Evolutionary conservation across 2,113 vertebrate genomes (phyloP), one percentile per base, ranked within the genome.

Genomic region (Hydropotes inermis): DNA sequence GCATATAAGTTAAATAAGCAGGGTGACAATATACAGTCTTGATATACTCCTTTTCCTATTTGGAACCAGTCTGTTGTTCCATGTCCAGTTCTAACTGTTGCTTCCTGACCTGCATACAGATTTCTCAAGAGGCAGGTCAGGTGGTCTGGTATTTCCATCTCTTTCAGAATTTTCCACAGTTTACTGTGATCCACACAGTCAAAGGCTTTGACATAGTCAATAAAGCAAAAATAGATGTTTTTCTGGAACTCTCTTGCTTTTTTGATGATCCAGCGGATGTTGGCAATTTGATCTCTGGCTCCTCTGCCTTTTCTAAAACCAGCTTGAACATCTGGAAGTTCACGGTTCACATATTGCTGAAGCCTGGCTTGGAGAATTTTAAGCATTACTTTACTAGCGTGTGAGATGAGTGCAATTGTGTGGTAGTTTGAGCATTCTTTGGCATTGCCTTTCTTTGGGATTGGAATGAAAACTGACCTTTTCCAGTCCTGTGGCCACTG

Each of bases 281-380:
- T 64, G 61, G 30, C 61, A 17, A n/a, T n/a, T 64, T 64, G 61
- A 64, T 64, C 30, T 64, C 61, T 64, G 15, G 30, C n/a, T 64
- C 61, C 7, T 64, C 61, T 64, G 61, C 61, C 30, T 64, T 64
- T 64, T 64, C 15, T 64, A 17, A 64, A 64, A n/a, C 5, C 7
- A n/a, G 61, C 7, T n/a, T 64, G 30, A 64, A 17, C 61, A 64
- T 64, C 30, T 4, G 61, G 4, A 64, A 64, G 4, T 64, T 64
- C 61, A n/a, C 0, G 1, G 1, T 64, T 64, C 30, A 64, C 4
- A 0, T n/a, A 64, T 17, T n/a, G 0, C 30, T n/a, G 61, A 64
- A 64, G 30, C 61, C 30, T 64, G 7, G 7, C 61, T 64, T 64
- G 7, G 15, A n/a, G 61, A 64, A 64, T 64, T 64, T 64, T 64